A percentile compares a stretch with the other conserved stretches of the same genome.
Conservation (phyloP, 2,888 invertebrate genomes). For the Pegoplata infirma region DNA sequence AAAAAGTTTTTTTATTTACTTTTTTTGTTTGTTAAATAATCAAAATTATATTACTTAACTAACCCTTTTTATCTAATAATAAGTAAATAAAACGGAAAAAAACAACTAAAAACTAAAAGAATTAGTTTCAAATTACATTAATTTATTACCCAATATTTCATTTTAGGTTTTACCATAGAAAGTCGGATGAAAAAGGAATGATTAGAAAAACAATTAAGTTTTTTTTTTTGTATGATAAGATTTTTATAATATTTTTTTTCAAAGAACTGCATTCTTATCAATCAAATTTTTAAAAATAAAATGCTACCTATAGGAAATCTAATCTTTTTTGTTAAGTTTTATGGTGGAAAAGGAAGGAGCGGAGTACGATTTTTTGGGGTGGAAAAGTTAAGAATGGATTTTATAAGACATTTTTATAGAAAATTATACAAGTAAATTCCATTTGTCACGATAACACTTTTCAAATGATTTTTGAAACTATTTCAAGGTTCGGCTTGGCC, state of each 20-base stretch:
- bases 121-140: conserved; percentile 34
- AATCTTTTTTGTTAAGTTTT: neutral
- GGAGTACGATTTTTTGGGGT: no score
- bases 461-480: no score
- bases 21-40: no score
- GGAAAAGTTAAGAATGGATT: no score
- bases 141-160: conserved; percentile 29
- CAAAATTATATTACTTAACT: neutral
- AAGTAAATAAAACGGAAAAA: neutral
- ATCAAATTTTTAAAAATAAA: no score
- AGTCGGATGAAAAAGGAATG: neutral
- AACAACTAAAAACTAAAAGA: neutral
- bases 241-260: conserved; percentile 13
- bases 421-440: no score
- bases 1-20: no score
- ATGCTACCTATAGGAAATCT: neutral
- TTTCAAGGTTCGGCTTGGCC: no score
- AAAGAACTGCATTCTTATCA: neutral
- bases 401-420: no score
- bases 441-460: no score
- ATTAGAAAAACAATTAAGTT: neutral
- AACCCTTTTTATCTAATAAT: neutral
- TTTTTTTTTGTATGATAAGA: conserved; percentile 15
- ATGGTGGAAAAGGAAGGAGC: no score
- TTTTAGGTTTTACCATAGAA: neutral